A percentile compares a stretch with the other conserved stretches of the same genome.
Conservation (phyloP, 2,113 vertebrate genomes). For the Melanocharis versteri region DNA sequence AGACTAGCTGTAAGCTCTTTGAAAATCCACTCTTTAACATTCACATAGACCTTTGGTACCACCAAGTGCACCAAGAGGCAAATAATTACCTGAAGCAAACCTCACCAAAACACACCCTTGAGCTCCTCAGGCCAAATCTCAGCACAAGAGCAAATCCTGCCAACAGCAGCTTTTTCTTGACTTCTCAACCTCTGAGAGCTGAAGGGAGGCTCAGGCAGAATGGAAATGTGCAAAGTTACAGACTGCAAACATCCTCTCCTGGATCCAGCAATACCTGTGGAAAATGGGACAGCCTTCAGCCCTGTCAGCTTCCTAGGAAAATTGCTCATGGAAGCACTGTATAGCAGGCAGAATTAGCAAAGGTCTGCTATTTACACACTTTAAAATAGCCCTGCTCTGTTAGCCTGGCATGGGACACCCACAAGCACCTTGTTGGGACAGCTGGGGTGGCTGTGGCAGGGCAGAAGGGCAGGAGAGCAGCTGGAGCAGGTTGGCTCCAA, state of each 20-base stretch:
- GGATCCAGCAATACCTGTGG: neutral
- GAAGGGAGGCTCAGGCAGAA: neutral
- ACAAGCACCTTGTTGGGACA: neutral
- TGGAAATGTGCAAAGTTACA: conserved; percentile 3
- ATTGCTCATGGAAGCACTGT: neutral
- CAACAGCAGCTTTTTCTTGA: neutral
- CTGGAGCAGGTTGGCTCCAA: neutral
- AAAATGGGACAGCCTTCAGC: conserved; percentile 22
- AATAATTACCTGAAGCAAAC: neutral
- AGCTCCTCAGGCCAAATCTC: neutral
- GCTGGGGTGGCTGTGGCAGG: neutral
- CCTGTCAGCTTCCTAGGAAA: neutral
- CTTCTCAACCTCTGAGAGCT: neutral
- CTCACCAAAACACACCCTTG: neutral
- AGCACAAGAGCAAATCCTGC: neutral
- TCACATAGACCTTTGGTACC: neutral
- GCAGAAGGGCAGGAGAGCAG: neutral
- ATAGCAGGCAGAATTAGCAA: neutral
- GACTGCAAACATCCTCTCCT: neutral
- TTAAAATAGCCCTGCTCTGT: neutral
- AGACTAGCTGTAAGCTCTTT: neutral
- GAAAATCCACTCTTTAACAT: neutral
- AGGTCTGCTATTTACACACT: neutral
- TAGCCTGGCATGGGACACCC: neutral
- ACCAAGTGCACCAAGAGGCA: neutral